phyloP scores from a whole-genome alignment of 2,113 vertebrate genomes.

The Mungos mungo region DNA sequence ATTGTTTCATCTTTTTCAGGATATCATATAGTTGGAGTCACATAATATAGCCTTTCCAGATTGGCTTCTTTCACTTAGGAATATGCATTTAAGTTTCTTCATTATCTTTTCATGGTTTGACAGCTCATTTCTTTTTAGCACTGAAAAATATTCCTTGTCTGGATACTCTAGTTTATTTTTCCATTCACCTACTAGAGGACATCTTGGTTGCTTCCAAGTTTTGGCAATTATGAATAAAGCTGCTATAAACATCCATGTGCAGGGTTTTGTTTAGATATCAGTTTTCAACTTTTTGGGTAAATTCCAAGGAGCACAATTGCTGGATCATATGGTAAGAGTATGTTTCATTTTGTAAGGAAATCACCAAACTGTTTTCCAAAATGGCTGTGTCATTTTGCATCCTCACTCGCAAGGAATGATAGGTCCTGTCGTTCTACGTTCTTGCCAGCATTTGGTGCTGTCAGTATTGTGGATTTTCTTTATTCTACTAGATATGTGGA shows the following conservation, averaged over 20 bases:
- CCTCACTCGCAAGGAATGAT: not conserved
- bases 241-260: not conserved
- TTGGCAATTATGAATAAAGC: not conserved
- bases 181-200: not conserved
- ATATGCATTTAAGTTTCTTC: not conserved
- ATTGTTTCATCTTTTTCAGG: not conserved
- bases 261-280: not conserved
- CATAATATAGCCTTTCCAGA: not conserved
- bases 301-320: not conserved
- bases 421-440: not conserved
- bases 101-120: not conserved
- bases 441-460: not conserved
- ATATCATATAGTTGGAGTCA: not conserved
- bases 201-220: not conserved
- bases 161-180: not conserved
- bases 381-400: not conserved
- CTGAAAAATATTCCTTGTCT: not conserved
- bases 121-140: not conserved
- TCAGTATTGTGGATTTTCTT: not conserved
- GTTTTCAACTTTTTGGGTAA: not conserved
- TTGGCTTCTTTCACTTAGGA: not conserved
- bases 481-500: not conserved
- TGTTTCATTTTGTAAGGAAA: not conserved
- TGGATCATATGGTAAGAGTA: not conserved
- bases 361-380: not conserved